Conservation (phyloP, 2,113 vertebrate genomes). For the Asarcornis scutulata region DNA sequence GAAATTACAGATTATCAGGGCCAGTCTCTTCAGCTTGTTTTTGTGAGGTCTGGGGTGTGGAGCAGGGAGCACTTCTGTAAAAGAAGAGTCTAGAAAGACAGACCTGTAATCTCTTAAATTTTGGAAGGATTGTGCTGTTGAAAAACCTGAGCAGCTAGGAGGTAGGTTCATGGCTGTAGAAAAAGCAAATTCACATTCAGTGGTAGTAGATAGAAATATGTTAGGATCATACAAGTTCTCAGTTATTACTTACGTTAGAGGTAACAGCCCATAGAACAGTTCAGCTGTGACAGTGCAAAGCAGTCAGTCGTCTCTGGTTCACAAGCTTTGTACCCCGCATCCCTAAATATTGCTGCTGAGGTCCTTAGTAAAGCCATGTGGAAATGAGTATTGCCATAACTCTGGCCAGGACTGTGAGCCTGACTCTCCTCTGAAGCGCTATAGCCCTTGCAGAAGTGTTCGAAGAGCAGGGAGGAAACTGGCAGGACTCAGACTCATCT, state of each 20-base stretch:
- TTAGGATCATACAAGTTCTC: neutral
- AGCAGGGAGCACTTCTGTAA: neutral
- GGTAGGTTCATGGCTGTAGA: neutral
- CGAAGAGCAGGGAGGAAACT: neutral
- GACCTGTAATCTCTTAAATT: neutral
- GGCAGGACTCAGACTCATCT: neutral
- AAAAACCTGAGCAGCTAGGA: neutral
- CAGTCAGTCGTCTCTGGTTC: neutral
- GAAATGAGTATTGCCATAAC: neutral
- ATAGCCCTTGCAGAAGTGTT: neutral
- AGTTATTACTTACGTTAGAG: neutral
- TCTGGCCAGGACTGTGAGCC: neutral
- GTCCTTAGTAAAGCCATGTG: neutral
- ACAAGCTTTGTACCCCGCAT: neutral
- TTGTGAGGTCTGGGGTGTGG: neutral
- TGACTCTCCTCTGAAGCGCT: neutral
- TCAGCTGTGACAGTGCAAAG: neutral
- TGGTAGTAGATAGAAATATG: neutral
- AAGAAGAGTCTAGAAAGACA: neutral
- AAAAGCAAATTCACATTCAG: neutral
- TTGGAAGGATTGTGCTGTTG: neutral
- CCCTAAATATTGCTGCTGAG: neutral
- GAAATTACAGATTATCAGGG: slow-evolving; percentile 40
- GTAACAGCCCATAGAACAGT: neutral
- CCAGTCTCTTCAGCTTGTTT: neutral